Evolutionary conservation across 2,113 vertebrate species (phyloP), one percentile per base, ranked within the genome.

Genomic region (Corythoichthys haematopterus): DNA sequence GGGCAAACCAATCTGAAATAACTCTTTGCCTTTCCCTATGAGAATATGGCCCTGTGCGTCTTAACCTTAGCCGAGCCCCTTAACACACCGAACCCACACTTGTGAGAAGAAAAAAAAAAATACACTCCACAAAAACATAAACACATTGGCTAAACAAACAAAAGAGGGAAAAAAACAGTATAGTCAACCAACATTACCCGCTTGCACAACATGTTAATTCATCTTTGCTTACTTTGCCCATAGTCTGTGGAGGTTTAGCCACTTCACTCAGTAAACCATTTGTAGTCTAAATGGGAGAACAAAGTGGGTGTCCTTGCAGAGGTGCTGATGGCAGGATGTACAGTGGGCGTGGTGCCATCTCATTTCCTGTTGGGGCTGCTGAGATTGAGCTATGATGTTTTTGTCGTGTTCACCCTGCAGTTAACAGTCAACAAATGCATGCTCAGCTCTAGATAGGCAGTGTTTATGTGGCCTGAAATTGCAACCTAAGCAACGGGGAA

Each of bases 361-460:
- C 13, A 59, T 57, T 87, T 87, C 87, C 82, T 80, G 76, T 79
- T 50, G 36, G 11, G 58, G 75, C 58, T 71, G 33, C 56, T 71
- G 66, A 63, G 50, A 70, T 55, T 59, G 68, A 60, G 80, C 67
- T 9, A 70, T 64, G 50, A 9, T 16, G 55, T 47, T 20, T 33
- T 69, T 43, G 62, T 40, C 66, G n/a, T 64, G 60, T 72, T 68
- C 5, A 50, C 40, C 68, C 58, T 69, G 67, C 63, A 62, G 75
- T 66, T 47, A 57, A 28, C 20, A 28, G 20, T 28, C 38, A 56
- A 36, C 71, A 75, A 80, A 64, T 79, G 80, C 69, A 51, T 15
- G 36, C 64, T 85, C 82, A 82, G 84, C 79, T 73, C 50, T 28
- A 2, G 68, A 83, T 76, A 20, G 75, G 84, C 58, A 65, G 75